Conservation (phyloP, 2,888 invertebrate genomes). For the Plutella xylostella region DNA sequence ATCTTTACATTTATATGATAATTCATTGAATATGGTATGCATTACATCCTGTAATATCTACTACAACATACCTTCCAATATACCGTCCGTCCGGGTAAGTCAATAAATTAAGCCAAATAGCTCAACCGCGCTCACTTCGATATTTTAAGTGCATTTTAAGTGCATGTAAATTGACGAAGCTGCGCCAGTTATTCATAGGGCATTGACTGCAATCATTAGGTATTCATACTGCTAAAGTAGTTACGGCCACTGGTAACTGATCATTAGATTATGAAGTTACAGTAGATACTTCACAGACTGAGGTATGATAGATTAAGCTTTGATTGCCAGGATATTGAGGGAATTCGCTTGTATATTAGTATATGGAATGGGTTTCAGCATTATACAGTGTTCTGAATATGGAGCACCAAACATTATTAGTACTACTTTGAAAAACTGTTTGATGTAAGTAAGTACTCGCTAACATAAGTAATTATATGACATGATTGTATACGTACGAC, state of each 20-base stretch:
- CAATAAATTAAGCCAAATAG: conserved; percentile 5
- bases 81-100: background rate
- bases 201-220: conserved; percentile 3
- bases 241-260: too few species aligned
- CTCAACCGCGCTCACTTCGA: background rate
- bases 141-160: conserved; percentile 13
- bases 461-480: too few species aligned
- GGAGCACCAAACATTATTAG: background rate
- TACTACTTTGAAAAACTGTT: too few species aligned
- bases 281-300: background rate
- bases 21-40: too few species aligned
- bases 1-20: too few species aligned
- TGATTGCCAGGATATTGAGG: background rate
- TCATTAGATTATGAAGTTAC: too few species aligned
- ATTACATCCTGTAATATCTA: background rate
- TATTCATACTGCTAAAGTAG: background rate
- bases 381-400: background rate
- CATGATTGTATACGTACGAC: too few species aligned
- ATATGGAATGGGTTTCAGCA: background rate
- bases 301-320: background rate
- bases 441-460: too few species aligned
- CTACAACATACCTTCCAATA: background rate
- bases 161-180: conserved; percentile 4
- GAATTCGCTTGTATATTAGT: background rate
- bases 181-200: conserved; percentile 1